These are phyloP conservation scores for Actenoides hombroni DNA, from an alignment of 2,113 vertebrate species.

Conservation along the genomic window DNA sequence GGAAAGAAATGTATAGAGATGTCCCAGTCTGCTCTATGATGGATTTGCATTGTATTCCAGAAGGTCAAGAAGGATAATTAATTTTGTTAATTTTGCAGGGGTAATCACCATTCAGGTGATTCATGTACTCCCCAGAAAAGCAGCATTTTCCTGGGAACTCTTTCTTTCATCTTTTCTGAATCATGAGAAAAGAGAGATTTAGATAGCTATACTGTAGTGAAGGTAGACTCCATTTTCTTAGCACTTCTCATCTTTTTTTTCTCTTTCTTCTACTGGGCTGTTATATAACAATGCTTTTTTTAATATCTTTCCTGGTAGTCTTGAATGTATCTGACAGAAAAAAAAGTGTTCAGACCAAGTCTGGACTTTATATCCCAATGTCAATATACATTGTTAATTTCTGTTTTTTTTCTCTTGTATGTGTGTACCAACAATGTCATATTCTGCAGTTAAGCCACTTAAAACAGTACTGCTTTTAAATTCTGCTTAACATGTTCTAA, in stretches of 20 bases:
- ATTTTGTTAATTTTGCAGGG: neutral
- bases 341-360: neutral
- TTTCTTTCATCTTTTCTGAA: neutral
- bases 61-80: neutral
- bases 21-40: neutral
- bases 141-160: neutral
- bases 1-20: neutral
- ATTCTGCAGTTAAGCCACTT: neutral
- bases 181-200: neutral
- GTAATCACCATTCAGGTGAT: neutral
- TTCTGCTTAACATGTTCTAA: neutral
- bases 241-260: neutral
- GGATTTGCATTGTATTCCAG: neutral
- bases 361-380: neutral
- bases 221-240: neutral
- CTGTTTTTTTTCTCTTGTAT: neutral
- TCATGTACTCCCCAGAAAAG: neutral
- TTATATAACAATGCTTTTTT: neutral
- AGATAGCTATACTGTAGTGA: neutral
- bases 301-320: neutral
- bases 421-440: neutral
- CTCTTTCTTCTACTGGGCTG: neutral
- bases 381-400: neutral
- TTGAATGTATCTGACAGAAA: neutral
- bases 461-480: neutral